Base-by-base conservation (phyloP, 2,797 vertebrate genomes). In the Spinus pinus region DNA sequence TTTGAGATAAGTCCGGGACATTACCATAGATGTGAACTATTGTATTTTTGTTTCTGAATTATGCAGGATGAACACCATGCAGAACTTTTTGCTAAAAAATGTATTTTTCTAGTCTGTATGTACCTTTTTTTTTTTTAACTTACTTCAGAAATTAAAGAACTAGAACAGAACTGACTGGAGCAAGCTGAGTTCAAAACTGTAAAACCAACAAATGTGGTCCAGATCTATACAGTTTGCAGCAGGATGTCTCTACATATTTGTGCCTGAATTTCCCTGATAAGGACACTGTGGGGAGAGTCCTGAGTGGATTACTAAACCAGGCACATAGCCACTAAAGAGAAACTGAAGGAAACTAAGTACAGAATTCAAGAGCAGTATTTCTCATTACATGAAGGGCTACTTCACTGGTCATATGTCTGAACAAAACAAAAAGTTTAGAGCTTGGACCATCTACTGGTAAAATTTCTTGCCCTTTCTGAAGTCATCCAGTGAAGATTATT, bases 401-500 rank as follows among this genome's bases (percentile, higher is more conserved):
- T 0, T 69, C 12, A n/a, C 14, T 37, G 31, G 6, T 14, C 2
- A 4, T 7, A 30, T 23, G 10, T 27, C 30, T 70, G 49, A 33
- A 10, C 22, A 73, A 73, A 81, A 73, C 7, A 41, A 41, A 71
- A 80, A 71, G 3, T 65, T 33, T 61, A 54, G 56, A 92, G 51
- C 31, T 31, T 86, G 57, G 83, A 66, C 16, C 69, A 42, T 30
- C 28, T 46, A 33, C 31, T 94, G 58, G 18, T 74, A 18, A 90
- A 94, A 91, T 72, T 75, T 90, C 17, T 31, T 86, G 20, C 28
- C 67, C 33, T 42, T 47, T 69, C 75, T 64, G 58, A 97, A 95
- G 69, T 51, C 31, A 73, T 62, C 39, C 66, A 79, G 15, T 58
- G 47, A 92, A 91, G 39, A 93, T 79, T 86, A 91, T 20, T 75